phyloP scores from a whole-genome alignment of 1,140 invertebrate species.

The Mesaphorura yosii region DNA sequence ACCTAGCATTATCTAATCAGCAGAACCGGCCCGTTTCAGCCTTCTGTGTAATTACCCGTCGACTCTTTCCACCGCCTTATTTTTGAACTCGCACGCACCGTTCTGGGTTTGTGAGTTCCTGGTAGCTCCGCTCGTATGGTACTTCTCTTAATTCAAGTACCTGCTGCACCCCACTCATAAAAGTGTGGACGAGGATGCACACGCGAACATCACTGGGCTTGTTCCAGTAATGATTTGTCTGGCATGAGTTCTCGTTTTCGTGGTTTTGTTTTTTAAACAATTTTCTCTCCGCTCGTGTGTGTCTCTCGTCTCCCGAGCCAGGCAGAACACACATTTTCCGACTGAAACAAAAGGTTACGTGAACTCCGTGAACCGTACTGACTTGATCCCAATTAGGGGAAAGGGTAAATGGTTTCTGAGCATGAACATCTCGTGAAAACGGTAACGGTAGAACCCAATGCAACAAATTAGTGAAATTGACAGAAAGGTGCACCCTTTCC shows the following conservation, averaged over 20 bases:
- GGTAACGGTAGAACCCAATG: constrained; percentile 25
- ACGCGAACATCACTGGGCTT: background rate
- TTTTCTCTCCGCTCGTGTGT: background rate
- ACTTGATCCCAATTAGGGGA: background rate
- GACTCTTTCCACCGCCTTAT: constrained; percentile 7
- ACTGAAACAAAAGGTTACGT: background rate
- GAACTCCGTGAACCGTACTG: background rate
- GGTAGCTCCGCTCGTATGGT: background rate
- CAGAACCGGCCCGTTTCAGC: constrained; percentile 19
- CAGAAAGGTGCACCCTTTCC: constrained; percentile 29
- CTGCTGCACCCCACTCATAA: background rate
- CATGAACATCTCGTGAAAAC: background rate
- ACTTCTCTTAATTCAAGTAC: background rate
- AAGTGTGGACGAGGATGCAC: background rate
- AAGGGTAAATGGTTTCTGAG: background rate
- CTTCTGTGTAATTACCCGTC: constrained; percentile 22
- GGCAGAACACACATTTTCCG: background rate
- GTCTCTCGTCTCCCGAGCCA: background rate
- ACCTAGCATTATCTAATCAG: constrained; percentile 29
- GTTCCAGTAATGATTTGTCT: background rate
- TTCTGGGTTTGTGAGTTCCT: constrained; percentile 1
- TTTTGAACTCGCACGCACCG: too few species aligned
- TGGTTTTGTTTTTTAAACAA: too few species aligned
- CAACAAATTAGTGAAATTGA: constrained; percentile 28
- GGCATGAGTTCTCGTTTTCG: background rate